A percentile compares a stretch with the other conserved stretches of the same genome.
phyloP scores from a whole-genome alignment of 2,113 vertebrate species.

The Laticauda laticaudata region DNA sequence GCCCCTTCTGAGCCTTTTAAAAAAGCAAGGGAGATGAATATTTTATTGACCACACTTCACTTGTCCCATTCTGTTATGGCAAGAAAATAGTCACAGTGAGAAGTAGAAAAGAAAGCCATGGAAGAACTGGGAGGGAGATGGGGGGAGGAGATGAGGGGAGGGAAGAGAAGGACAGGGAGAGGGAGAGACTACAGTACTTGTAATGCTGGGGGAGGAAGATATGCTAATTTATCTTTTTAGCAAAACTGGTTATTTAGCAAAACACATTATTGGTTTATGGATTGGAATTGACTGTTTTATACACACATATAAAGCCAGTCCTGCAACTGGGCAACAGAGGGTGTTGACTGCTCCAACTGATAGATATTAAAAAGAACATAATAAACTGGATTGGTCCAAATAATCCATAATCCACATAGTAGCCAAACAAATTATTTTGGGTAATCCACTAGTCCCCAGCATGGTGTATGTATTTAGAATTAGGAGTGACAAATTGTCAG shows the following conservation, averaged over 20 bases:
- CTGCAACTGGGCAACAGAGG: not conserved
- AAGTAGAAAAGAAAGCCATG: conserved; percentile 13
- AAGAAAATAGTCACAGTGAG: conserved; percentile 4
- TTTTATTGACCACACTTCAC: conserved; percentile 35
- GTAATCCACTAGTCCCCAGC: not conserved
- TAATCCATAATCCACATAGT: not conserved
- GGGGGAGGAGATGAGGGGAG: not conserved
- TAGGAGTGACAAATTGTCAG: not conserved
- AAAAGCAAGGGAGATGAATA: conserved; percentile 32
- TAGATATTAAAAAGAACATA: not conserved
- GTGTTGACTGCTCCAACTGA: not conserved
- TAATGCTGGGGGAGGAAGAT: not conserved
- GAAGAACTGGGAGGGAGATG: not conserved
- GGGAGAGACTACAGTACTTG: not conserved
- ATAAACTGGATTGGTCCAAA: too few species aligned
- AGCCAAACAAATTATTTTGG: not conserved
- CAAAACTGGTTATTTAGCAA: not conserved
- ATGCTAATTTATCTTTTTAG: not conserved
- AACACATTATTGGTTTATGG: not conserved
- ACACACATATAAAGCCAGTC: not conserved
- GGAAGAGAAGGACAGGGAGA: too few species aligned
- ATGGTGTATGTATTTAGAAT: not conserved
- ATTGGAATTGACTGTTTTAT: not conserved
- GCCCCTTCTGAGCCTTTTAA: conserved; percentile 19
- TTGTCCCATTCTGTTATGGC: conserved; percentile 23